Conservation (phyloP, 2,888 invertebrate genomes). For the Drosophila algonquin region DNA sequence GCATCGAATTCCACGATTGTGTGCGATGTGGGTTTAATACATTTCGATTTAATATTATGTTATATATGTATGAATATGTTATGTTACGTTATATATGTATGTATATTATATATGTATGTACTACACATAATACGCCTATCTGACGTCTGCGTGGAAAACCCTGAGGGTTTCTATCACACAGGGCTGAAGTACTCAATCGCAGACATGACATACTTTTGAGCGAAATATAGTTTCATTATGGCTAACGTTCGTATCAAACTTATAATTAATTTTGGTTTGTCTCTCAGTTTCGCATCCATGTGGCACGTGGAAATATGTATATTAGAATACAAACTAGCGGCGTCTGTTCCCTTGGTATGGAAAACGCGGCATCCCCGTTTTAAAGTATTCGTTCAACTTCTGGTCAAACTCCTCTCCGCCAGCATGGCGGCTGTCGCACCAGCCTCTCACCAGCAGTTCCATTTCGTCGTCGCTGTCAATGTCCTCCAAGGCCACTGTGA, state of each 20-base stretch:
- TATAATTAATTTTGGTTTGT: background rate
- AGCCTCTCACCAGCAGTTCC: slow-evolving; percentile 10
- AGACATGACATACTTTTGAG: too few species aligned
- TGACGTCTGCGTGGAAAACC: background rate
- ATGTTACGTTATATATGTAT: background rate
- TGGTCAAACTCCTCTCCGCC: slow-evolving; percentile 40
- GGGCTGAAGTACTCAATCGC: too few species aligned
- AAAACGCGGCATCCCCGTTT: background rate
- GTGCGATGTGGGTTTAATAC: too few species aligned
- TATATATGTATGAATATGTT: too few species aligned
- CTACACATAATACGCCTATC: background rate
- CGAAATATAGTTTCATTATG: background rate
- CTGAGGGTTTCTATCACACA: too few species aligned
- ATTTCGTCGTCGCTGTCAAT: background rate
- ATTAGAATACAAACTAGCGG: too few species aligned
- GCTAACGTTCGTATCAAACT: background rate
- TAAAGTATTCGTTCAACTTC: slow-evolving; percentile 1
- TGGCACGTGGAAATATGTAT: too few species aligned
- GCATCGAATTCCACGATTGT: too few species aligned
- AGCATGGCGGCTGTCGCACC: slow-evolving; percentile 41
- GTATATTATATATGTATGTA: background rate
- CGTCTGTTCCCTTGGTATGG: too few species aligned
- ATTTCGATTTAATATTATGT: background rate
- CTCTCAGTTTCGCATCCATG: background rate
- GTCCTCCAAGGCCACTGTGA: slow-evolving; percentile 5